phyloP scores from a whole-genome alignment of 2,113 vertebrate genomes.

The Turnix velox region DNA sequence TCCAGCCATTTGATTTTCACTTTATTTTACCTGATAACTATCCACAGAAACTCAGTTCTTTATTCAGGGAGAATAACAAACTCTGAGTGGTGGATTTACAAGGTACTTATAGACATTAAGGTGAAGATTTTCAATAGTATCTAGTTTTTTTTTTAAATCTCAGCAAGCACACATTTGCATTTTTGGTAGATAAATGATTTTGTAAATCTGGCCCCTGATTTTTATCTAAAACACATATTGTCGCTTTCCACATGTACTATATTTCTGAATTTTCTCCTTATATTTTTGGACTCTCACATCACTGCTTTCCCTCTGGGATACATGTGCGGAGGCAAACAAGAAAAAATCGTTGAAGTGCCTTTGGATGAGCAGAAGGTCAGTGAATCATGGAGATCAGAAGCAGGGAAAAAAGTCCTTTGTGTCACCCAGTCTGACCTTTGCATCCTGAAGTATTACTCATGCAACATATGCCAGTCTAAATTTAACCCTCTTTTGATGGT shows the following conservation, averaged over 20 bases:
- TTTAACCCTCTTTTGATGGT: not conserved
- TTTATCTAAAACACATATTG: not conserved
- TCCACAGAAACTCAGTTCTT: not conserved
- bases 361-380: not conserved
- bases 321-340: not conserved
- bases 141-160: not conserved
- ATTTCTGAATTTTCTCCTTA: not conserved
- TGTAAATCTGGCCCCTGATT: not conserved
- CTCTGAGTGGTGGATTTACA: not conserved
- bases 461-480: not conserved
- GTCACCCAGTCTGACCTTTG: not conserved
- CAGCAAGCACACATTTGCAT: not conserved
- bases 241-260: not conserved
- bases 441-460: not conserved
- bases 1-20: not conserved
- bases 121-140: not conserved
- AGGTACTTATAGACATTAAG: not conserved
- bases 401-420: not conserved
- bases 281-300: not conserved
- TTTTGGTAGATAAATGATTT: not conserved
- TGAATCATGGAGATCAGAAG: not conserved
- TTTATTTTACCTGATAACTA: not conserved
- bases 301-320: not conserved
- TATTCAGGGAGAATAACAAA: not conserved
- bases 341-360: not conserved